A percentile compares a stretch with the other conserved stretches of the same genome.
phyloP scores from a whole-genome alignment of 2,888 invertebrate genomes.

The Drosophila bunnanda region DNA sequence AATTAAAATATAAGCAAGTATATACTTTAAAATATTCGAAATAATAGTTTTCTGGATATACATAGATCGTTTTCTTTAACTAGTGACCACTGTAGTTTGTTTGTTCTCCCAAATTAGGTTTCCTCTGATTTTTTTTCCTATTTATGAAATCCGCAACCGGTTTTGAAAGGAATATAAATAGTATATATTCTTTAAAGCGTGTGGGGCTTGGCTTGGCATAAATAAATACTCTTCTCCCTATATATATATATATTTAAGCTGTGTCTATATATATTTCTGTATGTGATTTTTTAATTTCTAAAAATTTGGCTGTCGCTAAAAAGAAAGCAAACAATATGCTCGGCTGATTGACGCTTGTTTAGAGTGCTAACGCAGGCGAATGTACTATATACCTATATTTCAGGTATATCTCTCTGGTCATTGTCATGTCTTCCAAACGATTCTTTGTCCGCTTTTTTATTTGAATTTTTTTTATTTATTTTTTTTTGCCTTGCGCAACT shows the following conservation, averaged over 20 bases:
- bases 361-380: conserved; percentile 26
- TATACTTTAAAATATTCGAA: neutral
- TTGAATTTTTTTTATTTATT: neutral
- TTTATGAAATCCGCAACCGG: conserved; percentile 16
- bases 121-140: neutral
- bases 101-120: conserved; percentile 11
- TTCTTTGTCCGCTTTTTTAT: conserved; percentile 20
- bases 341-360: conserved; percentile 40
- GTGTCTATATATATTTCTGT: neutral
- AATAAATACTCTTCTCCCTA: neutral
- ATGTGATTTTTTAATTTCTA: conserved; percentile 22
- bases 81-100: conserved; percentile 9
- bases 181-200: neutral
- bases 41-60: neutral
- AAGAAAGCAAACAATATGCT: conserved; percentile 38
- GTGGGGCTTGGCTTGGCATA: conserved; percentile 6
- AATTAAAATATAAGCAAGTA: neutral
- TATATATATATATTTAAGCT: neutral
- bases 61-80: no score
- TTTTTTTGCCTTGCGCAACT: conserved; percentile 36
- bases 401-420: conserved; percentile 21
- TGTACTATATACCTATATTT: conserved; percentile 9
- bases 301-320: conserved; percentile 24
- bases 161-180: conserved; percentile 12
- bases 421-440: conserved; percentile 20